phyloP scores from a whole-genome alignment of 2,888 invertebrate species.

The Hirtodrosophila cameraria region DNA sequence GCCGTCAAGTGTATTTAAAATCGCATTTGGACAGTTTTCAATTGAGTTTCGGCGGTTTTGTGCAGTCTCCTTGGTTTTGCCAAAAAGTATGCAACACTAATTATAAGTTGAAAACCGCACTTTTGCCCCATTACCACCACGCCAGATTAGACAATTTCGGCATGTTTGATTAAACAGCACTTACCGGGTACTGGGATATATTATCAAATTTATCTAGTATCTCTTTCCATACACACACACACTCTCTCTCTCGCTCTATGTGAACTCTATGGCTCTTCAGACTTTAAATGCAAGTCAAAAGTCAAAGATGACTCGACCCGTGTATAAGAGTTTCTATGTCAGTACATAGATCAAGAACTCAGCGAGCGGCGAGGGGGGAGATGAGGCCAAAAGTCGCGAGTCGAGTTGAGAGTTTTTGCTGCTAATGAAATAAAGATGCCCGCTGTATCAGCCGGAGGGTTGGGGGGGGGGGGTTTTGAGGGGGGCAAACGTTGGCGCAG shows the following conservation, averaged over 20 bases:
- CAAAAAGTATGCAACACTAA: conserved; percentile 57
- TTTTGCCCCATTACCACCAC: conserved; percentile 27
- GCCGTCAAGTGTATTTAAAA: conserved; percentile 69
- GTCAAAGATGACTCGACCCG: conserved; percentile 42
- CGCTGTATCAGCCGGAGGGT: conserved; percentile 16
- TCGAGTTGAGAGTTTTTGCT: conserved; percentile 43
- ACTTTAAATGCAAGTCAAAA: conserved; percentile 39
- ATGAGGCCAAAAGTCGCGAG: conserved; percentile 44
- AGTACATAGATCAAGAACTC: conserved; percentile 17
- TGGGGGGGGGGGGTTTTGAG: neutral
- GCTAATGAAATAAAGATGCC: conserved; percentile 67
- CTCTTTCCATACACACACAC: neutral
- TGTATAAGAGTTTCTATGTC: conserved; percentile 29
- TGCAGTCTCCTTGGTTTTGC: neutral
- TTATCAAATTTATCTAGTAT: neutral
- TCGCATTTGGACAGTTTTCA: conserved; percentile 64
- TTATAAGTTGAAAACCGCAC: conserved; percentile 48
- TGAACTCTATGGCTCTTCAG: neutral
- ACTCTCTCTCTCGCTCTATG: too few species aligned
- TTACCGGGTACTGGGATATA: conserved; percentile 24
- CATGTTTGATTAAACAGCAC: conserved; percentile 65
- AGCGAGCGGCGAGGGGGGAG: neutral
- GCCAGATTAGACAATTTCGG: conserved; percentile 44
- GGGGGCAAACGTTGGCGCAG: conserved; percentile 20
- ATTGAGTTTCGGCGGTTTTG: conserved; percentile 51